Evolutionary conservation across 2,113 vertebrate genomes (phyloP), one percentile per base, ranked within the genome.

Genomic region (Steatornis caripensis): DNA sequence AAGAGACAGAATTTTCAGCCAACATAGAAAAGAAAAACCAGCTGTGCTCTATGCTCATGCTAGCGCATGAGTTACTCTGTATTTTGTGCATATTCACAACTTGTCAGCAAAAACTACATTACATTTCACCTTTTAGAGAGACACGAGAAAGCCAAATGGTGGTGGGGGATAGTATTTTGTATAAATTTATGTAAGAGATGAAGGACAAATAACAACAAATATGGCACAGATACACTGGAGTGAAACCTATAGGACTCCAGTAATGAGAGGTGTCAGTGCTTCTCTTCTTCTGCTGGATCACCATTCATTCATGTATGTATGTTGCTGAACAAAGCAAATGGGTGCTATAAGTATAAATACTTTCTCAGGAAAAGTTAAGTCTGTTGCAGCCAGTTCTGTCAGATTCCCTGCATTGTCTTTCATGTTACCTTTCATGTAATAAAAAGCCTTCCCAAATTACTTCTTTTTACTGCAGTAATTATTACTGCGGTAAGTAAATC

Each of bases 41-140:
- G 1, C 6, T 49, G 3, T 37, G 22, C 11, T 70, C 41, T 66
- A 8, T 2, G 1, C 27, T 65, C 7, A 26, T 32, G 41, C 10
- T 54, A 45, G 8, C 32, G 14, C 29, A 37, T 19, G 10, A 60
- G 4, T 11, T 69, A 20, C 8, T 51, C 6, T 51, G 5, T 13
- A 55, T 87, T 80, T 72, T 69, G 15, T 83, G 8, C 24, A 16
- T 60, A 58, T 68, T 79, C 77, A 84, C 9, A 76, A 4, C 10
- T 6, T n/a, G 4, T 32, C 34, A 76, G 19, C 17, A 72, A 62
- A 89, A 45, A 1, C 3, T 72, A 9, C 7, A 27, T 37, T 84
- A 21, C 7, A 23, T 58, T 36, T 36, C 81, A 10, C 19, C 17
- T 76, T 87, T 85, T 45, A 57, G 27, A 84, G 18, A 54, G 14